These are phyloP conservation scores for Graptemys geographica DNA, from an alignment of 2,797 vertebrate genomes.

Conservation along the genomic window DNA sequence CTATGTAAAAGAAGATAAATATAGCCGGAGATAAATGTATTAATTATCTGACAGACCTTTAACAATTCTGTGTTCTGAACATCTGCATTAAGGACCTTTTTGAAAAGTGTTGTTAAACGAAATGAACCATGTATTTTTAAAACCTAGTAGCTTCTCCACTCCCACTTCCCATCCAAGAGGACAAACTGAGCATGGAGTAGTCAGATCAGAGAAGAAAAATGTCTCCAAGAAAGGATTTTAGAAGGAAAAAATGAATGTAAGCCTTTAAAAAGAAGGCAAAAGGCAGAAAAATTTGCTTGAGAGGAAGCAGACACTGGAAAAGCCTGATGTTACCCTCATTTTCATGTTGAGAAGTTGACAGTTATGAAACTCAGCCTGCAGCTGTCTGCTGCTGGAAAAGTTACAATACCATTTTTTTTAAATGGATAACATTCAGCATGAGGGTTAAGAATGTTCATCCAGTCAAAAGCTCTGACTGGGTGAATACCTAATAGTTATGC, in stretches of 20 bases:
- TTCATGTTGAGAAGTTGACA: background rate
- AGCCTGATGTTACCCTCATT: background rate
- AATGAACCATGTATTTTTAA: background rate
- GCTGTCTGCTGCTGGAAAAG: background rate
- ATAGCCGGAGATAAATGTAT: background rate
- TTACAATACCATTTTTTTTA: background rate
- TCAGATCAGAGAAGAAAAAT: background rate
- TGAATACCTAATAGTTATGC: background rate
- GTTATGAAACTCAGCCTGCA: background rate
- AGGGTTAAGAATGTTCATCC: background rate
- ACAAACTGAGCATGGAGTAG: background rate
- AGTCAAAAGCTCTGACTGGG: background rate
- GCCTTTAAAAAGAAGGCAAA: background rate
- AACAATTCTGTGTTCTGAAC: background rate
- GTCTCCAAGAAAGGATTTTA: background rate
- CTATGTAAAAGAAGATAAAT: background rate
- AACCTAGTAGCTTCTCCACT: background rate
- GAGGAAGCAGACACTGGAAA: background rate
- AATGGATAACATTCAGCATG: background rate
- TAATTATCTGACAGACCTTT: background rate
- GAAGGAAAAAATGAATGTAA: background rate
- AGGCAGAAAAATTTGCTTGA: background rate
- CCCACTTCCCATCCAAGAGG: accelerated
- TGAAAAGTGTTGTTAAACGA: background rate
- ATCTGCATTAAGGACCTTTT: accelerated